A percentile compares a stretch with the other conserved stretches of the same genome.
Evolutionary conservation across 2,797 vertebrate genomes (phyloP).

Genomic region (Pangasius larnaudii): DNA sequence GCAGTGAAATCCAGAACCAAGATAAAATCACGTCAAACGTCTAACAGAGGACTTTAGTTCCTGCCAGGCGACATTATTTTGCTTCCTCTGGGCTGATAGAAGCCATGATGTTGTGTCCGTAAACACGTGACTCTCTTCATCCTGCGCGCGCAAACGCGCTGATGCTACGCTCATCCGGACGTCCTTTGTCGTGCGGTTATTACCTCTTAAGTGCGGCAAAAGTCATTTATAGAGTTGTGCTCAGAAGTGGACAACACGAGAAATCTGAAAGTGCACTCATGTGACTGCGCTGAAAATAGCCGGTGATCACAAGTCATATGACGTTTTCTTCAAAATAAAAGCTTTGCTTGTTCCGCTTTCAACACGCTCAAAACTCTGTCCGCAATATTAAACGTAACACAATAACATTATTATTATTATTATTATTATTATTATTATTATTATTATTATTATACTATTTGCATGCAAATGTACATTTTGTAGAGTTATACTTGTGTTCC

Average conservation of each 20-base stretch:
- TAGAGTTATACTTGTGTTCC: background rate
- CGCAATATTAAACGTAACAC: background rate
- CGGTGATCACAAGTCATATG: constrained; percentile 12
- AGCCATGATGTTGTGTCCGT: constrained; percentile 71
- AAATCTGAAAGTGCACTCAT: constrained; percentile 13
- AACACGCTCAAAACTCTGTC: background rate
- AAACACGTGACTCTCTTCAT: constrained; percentile 58
- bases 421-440: background rate
- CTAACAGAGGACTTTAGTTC: constrained; percentile 26
- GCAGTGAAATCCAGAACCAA: background rate
- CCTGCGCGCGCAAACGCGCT: constrained; percentile 11
- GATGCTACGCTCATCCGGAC: constrained; percentile 58
- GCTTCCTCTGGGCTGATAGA: constrained; percentile 52
- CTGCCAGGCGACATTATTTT: constrained; percentile 54
- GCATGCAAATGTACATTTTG: background rate
- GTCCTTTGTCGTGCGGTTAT: background rate
- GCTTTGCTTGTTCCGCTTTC: background rate
- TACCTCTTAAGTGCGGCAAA: background rate
- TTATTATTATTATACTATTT: background rate
- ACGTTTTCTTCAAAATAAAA: constrained; percentile 23
- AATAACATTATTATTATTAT: background rate
- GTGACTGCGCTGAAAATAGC: constrained; percentile 31
- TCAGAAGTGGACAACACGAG: background rate
- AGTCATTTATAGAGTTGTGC: background rate
- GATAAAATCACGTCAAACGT: constrained; percentile 18